Evolutionary conservation across 2,888 invertebrate species (phyloP).

Genomic region (Alentia gelatinosa): DNA sequence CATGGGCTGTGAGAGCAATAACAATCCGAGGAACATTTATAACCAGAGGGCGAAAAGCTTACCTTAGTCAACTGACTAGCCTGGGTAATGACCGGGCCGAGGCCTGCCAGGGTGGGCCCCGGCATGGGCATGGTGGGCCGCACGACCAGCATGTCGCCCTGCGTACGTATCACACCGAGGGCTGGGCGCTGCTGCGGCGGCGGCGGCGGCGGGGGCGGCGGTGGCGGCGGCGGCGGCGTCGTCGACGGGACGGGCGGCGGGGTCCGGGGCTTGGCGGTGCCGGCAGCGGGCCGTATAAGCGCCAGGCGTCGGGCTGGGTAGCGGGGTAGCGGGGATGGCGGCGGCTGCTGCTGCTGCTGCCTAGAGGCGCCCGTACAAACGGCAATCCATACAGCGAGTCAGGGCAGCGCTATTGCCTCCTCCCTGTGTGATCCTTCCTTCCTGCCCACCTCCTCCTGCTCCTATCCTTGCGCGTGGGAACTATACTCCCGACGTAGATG

Average conservation of each 20-base stretch:
- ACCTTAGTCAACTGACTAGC: conserved; percentile 28
- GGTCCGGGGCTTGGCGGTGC: not conserved
- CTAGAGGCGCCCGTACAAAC: not conserved
- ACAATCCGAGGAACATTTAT: not conserved
- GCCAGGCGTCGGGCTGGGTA: not conserved
- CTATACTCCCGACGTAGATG: no score
- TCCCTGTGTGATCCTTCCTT: not conserved
- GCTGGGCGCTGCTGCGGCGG: not conserved
- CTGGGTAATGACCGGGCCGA: conserved; percentile 30
- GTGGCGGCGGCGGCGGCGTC: not conserved
- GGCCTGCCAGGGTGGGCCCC: conserved; percentile 14
- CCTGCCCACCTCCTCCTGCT: not conserved
- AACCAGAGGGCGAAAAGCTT: not conserved
- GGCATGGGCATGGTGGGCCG: conserved; percentile 42
- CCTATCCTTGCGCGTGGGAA: not conserved
- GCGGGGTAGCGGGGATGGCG: not conserved
- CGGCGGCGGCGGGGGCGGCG: conserved; percentile 11
- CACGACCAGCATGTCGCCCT: conserved; percentile 35
- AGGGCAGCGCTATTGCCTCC: not conserved
- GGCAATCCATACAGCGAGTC: not conserved
- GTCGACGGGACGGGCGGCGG: not conserved
- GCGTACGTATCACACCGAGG: not conserved
- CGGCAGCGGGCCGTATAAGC: not conserved
- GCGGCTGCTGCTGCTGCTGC: conserved; percentile 4
- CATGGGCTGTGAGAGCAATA: no score